Conservation (phyloP, 2,888 invertebrate species). For the Caenorhabditis sp. region DNA sequence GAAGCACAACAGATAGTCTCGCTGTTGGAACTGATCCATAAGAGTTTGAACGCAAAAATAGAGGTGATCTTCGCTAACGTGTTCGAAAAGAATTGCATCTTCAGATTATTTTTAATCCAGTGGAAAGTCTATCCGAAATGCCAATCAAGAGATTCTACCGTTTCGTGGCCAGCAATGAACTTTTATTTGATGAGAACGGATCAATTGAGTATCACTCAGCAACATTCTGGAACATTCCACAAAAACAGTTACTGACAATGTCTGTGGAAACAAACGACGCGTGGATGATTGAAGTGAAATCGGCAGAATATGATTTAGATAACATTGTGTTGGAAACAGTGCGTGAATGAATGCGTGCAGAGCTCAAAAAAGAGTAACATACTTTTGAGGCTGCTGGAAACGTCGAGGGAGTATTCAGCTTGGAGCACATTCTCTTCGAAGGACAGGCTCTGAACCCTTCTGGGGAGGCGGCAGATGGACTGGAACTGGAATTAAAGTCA, state of each 20-base stretch:
- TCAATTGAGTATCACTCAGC: slow-evolving; percentile 78
- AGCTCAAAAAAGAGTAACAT: not conserved
- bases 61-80: slow-evolving; percentile 80
- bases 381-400: slow-evolving; percentile 58
- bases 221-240: slow-evolving; percentile 89
- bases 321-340: slow-evolving; percentile 95
- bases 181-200: slow-evolving; percentile 87
- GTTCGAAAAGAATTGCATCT: not conserved
- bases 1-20: slow-evolving; percentile 71
- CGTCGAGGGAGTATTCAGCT: slow-evolving; percentile 89
- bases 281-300: slow-evolving; percentile 94
- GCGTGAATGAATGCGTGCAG: not conserved
- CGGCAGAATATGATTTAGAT: slow-evolving; percentile 84
- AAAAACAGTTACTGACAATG: slow-evolving; percentile 91
- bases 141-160: slow-evolving; percentile 97
- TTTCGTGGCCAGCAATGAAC: slow-evolving; percentile 91
- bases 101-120: slow-evolving; percentile 89
- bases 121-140: slow-evolving; percentile 96
- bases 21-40: slow-evolving; percentile 83
- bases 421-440: slow-evolving; percentile 94
- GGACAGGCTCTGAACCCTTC: slow-evolving; percentile 91
- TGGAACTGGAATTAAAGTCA: slow-evolving; percentile 17
- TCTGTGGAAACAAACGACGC: slow-evolving; percentile 79
- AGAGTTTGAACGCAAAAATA: slow-evolving; percentile 91
- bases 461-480: slow-evolving; percentile 16